Base-by-base conservation (phyloP, 1,140 invertebrate species). In the Danaus plexippus region DNA sequence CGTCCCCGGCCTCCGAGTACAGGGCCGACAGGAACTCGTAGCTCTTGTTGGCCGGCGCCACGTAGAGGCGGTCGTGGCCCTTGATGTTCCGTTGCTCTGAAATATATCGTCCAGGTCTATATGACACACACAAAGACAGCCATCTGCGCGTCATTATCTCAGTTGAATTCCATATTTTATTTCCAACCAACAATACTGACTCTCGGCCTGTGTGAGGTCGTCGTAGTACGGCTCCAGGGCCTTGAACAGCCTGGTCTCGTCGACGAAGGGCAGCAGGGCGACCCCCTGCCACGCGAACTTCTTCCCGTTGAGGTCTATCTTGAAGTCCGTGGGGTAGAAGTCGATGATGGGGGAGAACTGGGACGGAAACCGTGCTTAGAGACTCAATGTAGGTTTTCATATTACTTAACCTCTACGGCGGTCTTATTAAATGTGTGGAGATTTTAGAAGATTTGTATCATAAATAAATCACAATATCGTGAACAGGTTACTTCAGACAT, bases 241-340 rank as follows among this genome's bases (percentile, higher is more conserved):
- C 69, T 93, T 93, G 73, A 98, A 95, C 13, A 99, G 89, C 61
- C 98, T 88, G 47, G 90, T 90, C 87, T 99, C 98, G 76, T 99
- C 97, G 0, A 99, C 98, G 89, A 99, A 99, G 41, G 98, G 98
- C 50, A 99, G 86, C 9, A 99, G 81, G 6, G 98, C 98, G 9
- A 99, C 98, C 57, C 98, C 98, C 89, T 99, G 98, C 98, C 98
- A 99, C 51, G 98, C 98, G 88, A 96, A 99, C 86, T 98, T 99
- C 85, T 99, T 99, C 11, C 98, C 98, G 89, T 99, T 99, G 48
- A 99, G 87, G 89, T 99, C 98, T 60, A 99, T 98, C 88, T 97
- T 98, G 82, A 99, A 99, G 78, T 99, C 96, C 77, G 92, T 93
- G 0, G 98, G 98, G 88, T 99, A 99, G 88, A 99, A 99, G 87